phyloP scores from a whole-genome alignment of 1,140 invertebrate species.

The Habropoda laboriosa region DNA sequence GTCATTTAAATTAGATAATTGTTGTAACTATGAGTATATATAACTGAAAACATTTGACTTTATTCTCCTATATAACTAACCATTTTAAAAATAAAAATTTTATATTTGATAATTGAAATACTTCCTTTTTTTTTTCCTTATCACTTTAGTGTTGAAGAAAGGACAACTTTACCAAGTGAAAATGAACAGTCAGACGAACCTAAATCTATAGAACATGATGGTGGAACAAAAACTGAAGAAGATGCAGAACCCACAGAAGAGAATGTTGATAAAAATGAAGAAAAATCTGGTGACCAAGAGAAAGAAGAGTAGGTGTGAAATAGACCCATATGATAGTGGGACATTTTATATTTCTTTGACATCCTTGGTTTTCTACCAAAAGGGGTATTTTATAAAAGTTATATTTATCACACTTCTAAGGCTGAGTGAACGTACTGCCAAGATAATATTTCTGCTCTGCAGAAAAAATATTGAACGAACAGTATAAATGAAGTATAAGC shows the following conservation, averaged over 20 bases:
- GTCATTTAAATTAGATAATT: constrained; percentile 34
- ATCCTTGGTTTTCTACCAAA: constrained; percentile 70
- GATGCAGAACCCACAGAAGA: constrained; percentile 73
- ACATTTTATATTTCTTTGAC: constrained; percentile 51
- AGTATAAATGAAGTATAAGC: constrained; percentile 57
- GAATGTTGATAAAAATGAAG: constrained; percentile 74
- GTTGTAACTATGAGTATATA: constrained; percentile 5
- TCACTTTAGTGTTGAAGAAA: constrained; percentile 66
- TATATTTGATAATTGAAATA: neutral
- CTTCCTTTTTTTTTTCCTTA: constrained; percentile 3
- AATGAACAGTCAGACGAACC: constrained; percentile 64
- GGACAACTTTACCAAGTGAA: constrained; percentile 62
- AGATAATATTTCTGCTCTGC: constrained; percentile 60
- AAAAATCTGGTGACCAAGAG: constrained; percentile 78
- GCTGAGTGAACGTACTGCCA: constrained; percentile 71
- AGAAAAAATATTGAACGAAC: constrained; percentile 56
- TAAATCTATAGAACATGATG: constrained; percentile 69
- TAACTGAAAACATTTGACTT: neutral
- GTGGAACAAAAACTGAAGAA: constrained; percentile 74
- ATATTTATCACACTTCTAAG: constrained; percentile 67
- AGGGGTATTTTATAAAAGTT: constrained; percentile 66
- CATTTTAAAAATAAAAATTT: constrained; percentile 21
- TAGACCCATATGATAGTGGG: constrained; percentile 57
- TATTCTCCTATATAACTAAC: neutral
- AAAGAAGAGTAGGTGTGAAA: constrained; percentile 77